Conservation (phyloP, 2,888 invertebrate genomes). For the Mythimna impura region DNA sequence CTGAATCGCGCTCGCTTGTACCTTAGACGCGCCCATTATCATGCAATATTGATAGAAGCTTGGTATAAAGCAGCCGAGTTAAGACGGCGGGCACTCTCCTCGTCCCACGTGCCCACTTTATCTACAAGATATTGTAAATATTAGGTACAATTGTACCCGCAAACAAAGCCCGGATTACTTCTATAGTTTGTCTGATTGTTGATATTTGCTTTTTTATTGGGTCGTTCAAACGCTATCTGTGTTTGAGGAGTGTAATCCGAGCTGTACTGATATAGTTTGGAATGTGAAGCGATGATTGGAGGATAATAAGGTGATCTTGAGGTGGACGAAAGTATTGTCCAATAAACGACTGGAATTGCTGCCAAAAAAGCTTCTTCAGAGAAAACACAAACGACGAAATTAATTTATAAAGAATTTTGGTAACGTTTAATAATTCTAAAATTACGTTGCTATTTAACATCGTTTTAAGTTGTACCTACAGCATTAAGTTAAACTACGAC, state of each 20-base stretch:
- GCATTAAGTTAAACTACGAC: background rate
- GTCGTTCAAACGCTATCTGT: conserved; percentile 72
- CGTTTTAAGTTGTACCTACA: conserved; percentile 2
- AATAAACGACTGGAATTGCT: conserved; percentile 3
- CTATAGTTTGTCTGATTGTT: conserved; percentile 69
- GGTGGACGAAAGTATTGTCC: conserved; percentile 2
- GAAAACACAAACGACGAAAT: background rate
- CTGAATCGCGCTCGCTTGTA: conserved; percentile 60
- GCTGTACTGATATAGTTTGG: conserved; percentile 42
- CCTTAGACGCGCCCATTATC: conserved; percentile 65
- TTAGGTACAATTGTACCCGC: conserved; percentile 75
- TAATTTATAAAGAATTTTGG: background rate
- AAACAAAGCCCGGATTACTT: conserved; percentile 75
- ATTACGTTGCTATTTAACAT: background rate
- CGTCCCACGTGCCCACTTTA: conserved; percentile 79
- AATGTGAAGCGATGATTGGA: conserved; percentile 41
- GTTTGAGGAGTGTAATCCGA: conserved; percentile 65
- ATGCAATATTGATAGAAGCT: conserved; percentile 83
- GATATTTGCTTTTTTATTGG: conserved; percentile 82
- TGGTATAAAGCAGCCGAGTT: conserved; percentile 77
- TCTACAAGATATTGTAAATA: conserved; percentile 80
- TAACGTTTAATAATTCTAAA: background rate
- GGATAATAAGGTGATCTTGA: conserved; percentile 26
- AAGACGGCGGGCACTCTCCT: conserved; percentile 70
- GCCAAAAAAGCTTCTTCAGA: background rate